These are phyloP conservation scores for Noctua fimbriata DNA, from an alignment of 2,888 invertebrate species.

Conservation along the genomic window DNA sequence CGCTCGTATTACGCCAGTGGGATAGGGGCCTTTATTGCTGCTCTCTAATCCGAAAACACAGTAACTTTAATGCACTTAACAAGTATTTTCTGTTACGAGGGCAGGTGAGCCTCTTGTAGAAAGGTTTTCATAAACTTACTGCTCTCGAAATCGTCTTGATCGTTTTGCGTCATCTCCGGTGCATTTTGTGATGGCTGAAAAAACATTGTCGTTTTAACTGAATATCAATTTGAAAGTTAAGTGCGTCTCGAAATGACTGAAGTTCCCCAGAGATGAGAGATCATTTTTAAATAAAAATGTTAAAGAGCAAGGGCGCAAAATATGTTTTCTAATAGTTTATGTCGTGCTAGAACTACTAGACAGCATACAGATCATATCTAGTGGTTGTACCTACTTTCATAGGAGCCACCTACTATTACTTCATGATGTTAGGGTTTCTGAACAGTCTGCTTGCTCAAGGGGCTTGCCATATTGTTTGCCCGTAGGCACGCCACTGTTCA, in stretches of 20 bases:
- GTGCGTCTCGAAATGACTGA: not conserved
- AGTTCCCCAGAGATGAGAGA: not conserved
- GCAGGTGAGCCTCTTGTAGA: not conserved
- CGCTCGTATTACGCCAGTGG: too few species aligned
- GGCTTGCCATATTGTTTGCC: too few species aligned
- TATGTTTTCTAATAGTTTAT: too few species aligned
- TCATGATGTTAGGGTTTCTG: too few species aligned
- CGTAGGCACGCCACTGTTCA: too few species aligned
- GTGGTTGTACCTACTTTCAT: too few species aligned
- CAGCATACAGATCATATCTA: too few species aligned
- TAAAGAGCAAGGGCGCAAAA: not conserved
- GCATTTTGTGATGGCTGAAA: conserved; percentile 78
- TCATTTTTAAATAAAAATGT: not conserved
- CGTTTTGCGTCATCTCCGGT: conserved; percentile 74
- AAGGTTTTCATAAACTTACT: conserved; percentile 45
- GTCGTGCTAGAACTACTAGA: too few species aligned
- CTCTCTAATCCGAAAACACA: not conserved
- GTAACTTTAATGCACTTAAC: not conserved
- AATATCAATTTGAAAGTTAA: not conserved
- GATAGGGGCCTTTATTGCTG: not conserved
- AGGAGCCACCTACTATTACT: too few species aligned
- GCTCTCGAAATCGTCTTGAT: conserved; percentile 66
- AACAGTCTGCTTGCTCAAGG: too few species aligned
- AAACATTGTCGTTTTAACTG: not conserved
- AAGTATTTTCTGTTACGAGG: not conserved